Base-by-base conservation (phyloP, 2,888 invertebrate species). In the Polydrusus pterygomalis region DNA sequence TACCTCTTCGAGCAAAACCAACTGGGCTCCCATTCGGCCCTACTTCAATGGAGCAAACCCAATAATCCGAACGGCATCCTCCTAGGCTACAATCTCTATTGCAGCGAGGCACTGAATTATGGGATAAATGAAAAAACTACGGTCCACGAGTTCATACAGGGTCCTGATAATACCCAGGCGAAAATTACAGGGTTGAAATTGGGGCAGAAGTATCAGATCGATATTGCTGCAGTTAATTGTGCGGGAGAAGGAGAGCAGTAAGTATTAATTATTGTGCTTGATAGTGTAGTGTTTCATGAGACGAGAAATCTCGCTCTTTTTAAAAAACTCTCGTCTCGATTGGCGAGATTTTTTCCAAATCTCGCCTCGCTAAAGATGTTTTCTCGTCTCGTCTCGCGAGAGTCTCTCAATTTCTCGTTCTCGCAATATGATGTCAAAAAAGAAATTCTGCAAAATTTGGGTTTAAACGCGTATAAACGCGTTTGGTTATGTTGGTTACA, bases 201-300 rank as follows among this genome's bases (percentile, higher is more conserved):
- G n/a, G 84, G 83, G 9, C 78, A 77, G 17, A 83, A 81, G 65
- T 85, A 85, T 72, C 81, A 79, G 65, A 81, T 85, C 7, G 81
- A 82, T 30, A 80, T 85, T 43, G 82, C 82, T 1, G 84, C 84
- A n/a, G 78, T 84, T 3, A 85, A 85, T 75, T 85, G 85, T 69
- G 85, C 84, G 1, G 85, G 85, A 49, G 85, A 85, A 74, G 82
- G 85, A 51, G 83, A 83, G 65, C 81, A 79, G 84, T 84, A 80
- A 80, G 81, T 64, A 51, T 45, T 62, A n/a, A n/a, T n/a, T n/a
- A 25, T 25, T 25, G 25, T 25, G 25, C 25, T 25, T 25, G 5
- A 25, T 5, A 25, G 25, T 1, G 25, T 25, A n/a, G n/a, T n/a
- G n/a, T n/a, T n/a, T n/a, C n/a, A n/a, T n/a, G n/a, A n/a, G n/a